phyloP scores from a whole-genome alignment of 2,113 vertebrate species.

The Oreocharis arfaki region DNA sequence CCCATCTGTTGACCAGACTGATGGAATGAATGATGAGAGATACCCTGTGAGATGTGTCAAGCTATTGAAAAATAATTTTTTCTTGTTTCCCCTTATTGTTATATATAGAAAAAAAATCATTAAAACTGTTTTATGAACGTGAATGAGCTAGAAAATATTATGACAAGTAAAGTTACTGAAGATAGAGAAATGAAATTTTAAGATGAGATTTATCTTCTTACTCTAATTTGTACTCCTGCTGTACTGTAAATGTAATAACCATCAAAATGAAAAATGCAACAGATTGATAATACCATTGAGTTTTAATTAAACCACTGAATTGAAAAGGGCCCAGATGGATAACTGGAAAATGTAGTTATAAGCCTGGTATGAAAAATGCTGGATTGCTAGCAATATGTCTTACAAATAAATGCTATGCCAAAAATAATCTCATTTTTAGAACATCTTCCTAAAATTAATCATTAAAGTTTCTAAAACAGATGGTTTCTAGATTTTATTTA shows the following conservation, averaged over 20 bases:
- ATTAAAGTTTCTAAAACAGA: constrained; percentile 75
- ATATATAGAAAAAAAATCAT: constrained; percentile 65
- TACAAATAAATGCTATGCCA: constrained; percentile 70
- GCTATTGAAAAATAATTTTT: constrained; percentile 18
- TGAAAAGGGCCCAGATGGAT: constrained; percentile 83
- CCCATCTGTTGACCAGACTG: constrained; percentile 27
- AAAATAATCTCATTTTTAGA: constrained; percentile 73
- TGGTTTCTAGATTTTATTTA: constrained; percentile 74
- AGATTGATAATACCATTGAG: constrained; percentile 84
- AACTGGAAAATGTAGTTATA: constrained; percentile 79
- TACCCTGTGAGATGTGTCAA: background rate
- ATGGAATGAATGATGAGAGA: constrained; percentile 23
- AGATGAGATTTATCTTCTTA: constrained; percentile 74
- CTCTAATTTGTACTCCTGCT: constrained; percentile 80
- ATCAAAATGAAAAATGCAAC: constrained; percentile 83
- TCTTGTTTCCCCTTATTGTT: constrained; percentile 44
- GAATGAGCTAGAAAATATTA: constrained; percentile 71
- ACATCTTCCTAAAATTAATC: constrained; percentile 73
- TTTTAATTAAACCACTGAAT: constrained; percentile 84
- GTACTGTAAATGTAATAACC: constrained; percentile 81
- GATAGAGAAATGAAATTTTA: constrained; percentile 73
- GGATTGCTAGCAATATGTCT: constrained; percentile 66
- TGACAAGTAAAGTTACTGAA: constrained; percentile 68
- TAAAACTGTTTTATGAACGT: constrained; percentile 66
- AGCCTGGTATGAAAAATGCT: constrained; percentile 73